Conservation (phyloP, 2,797 vertebrate genomes). For the Harpagifer antarcticus region DNA sequence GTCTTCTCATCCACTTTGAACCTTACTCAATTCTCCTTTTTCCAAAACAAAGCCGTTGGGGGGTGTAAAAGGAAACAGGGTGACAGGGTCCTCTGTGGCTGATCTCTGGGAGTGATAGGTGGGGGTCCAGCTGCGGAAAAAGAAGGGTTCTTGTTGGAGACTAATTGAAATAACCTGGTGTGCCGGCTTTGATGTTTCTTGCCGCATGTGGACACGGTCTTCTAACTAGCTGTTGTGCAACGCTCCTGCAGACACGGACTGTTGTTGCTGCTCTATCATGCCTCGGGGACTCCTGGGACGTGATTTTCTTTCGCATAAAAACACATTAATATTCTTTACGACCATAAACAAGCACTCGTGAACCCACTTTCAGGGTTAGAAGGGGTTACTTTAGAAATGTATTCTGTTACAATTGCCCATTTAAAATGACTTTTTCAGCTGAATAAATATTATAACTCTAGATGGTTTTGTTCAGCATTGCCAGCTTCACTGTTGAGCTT, state of each 20-base stretch:
- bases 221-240: slow-evolving; percentile 61
- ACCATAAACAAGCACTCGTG: slow-evolving; percentile 15
- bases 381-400: no score
- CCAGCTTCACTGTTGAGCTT: no score
- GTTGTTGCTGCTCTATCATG: slow-evolving; percentile 19
- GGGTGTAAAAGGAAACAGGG: slow-evolving; percentile 50
- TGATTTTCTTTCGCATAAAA: slow-evolving; percentile 35
- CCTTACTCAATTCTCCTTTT: slow-evolving; percentile 63
- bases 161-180: slow-evolving; percentile 82
- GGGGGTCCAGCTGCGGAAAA: slow-evolving; percentile 64
- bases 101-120: slow-evolving; percentile 69
- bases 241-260: slow-evolving; percentile 26
- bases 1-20: slow-evolving; percentile 65
- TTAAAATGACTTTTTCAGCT: no score
- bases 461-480: no score
- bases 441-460: no score
- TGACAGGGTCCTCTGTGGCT: slow-evolving; percentile 56
- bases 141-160: slow-evolving; percentile 55
- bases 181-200: slow-evolving; percentile 71
- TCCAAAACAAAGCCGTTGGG: slow-evolving; percentile 64
- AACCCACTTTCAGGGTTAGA: no score
- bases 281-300: slow-evolving; percentile 15
- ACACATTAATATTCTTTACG: slow-evolving; percentile 18
- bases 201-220: slow-evolving; percentile 52
- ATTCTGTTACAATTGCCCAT: no score